Conservation (phyloP, 2,888 invertebrate species). For the Amblyjoppa proteus region DNA sequence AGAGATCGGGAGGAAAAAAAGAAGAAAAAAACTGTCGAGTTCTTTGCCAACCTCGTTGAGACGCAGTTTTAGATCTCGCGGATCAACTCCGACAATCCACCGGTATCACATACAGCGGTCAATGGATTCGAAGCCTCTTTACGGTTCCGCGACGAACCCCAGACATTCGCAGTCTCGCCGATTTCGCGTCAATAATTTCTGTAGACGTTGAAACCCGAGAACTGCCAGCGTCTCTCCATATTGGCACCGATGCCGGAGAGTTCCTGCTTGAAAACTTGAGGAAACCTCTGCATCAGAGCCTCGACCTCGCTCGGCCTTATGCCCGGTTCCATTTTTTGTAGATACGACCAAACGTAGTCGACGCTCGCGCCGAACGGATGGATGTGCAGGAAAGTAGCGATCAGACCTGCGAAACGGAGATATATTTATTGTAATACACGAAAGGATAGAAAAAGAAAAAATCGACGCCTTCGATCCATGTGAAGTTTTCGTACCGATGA, state of each 20-base stretch:
- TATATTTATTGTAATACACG: constrained; percentile 1
- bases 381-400: constrained; percentile 95
- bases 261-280: constrained; percentile 92
- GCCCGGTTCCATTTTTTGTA: constrained; percentile 92
- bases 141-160: constrained; percentile 23
- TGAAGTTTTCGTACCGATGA: constrained; percentile 87
- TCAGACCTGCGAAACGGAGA: constrained; percentile 86
- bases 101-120: constrained; percentile 54
- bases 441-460: neutral
- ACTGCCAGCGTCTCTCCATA: constrained; percentile 95
- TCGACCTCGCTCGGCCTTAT: constrained; percentile 92
- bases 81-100: constrained; percentile 36
- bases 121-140: constrained; percentile 35
- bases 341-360: constrained; percentile 96
- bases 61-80: neutral
- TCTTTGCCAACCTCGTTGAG: constrained; percentile 20
- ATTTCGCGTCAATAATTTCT: constrained; percentile 76
- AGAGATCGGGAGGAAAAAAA: neutral
- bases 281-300: constrained; percentile 91
- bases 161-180: constrained; percentile 32
- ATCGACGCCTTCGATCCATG: neutral
- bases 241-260: constrained; percentile 94
- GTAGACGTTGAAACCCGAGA: constrained; percentile 89
- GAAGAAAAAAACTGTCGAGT: neutral
- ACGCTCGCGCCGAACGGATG: constrained; percentile 97